A percentile compares a stretch with the other conserved stretches of the same genome.
Evolutionary conservation across 2,797 vertebrate species (phyloP).

Genomic region (Micropoecilia bifurca): DNA sequence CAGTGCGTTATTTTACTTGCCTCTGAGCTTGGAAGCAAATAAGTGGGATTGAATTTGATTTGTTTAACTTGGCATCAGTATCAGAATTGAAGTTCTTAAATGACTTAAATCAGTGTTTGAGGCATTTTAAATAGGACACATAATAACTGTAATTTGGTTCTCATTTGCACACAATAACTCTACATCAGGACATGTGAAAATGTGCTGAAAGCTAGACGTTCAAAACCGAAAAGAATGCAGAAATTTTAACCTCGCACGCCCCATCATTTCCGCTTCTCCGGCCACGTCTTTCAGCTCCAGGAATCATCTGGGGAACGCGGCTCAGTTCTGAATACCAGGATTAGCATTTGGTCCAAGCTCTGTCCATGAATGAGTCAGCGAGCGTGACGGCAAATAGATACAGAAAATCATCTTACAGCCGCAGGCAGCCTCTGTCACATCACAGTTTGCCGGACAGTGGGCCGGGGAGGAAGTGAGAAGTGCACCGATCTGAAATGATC

Average conservation of each 20-base stretch:
- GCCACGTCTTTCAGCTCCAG: conserved; percentile 34
- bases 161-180: neutral
- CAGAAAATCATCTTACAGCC: conserved; percentile 66
- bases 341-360: conserved; percentile 72
- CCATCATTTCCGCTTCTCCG: conserved; percentile 28
- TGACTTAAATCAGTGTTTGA: neutral
- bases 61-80: neutral
- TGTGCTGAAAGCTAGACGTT: conserved; percentile 12
- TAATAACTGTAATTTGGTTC: neutral
- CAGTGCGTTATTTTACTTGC: neutral
- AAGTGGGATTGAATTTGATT: neutral
- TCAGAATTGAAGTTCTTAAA: neutral
- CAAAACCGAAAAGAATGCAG: neutral
- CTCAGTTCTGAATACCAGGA: conserved; percentile 75
- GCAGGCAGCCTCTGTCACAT: conserved; percentile 56
- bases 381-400: conserved; percentile 50
- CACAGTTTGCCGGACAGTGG: conserved; percentile 64
- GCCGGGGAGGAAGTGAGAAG: conserved; percentile 58
- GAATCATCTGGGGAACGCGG: conserved; percentile 44
- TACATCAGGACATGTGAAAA: neutral
- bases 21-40: neutral
- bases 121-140: neutral
- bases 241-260: conserved; percentile 1
- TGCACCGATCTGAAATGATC: conserved; percentile 61
- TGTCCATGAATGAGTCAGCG: conserved; percentile 67